Percentiles rank a stretch among this genome's conserved stretches.
Evolutionary conservation across 2,888 invertebrate genomes (phyloP).

Genomic region (Hedya salicella): DNA sequence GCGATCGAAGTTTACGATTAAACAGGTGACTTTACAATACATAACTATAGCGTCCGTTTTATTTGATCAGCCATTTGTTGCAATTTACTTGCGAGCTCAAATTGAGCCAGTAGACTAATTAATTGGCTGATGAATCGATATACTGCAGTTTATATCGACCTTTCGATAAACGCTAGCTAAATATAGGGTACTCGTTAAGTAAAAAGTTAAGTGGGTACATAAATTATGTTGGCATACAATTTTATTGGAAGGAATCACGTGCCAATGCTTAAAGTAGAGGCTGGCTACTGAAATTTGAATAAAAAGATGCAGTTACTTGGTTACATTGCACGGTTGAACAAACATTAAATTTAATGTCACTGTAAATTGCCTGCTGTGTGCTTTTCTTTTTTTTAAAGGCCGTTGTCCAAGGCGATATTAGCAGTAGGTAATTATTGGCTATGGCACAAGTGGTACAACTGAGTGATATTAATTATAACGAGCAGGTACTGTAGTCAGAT

Average conservation of each 20-base stretch:
- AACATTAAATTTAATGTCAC: neutral
- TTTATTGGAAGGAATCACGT: slow-evolving; percentile 26
- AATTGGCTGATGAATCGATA: slow-evolving; percentile 34
- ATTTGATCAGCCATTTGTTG: slow-evolving; percentile 28
- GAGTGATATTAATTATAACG: too few relatives aligned
- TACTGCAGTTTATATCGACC: slow-evolving; percentile 24
- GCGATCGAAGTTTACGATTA: slow-evolving; percentile 16
- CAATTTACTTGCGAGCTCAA: slow-evolving; percentile 10
- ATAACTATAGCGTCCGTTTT: neutral
- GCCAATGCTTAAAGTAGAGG: neutral
- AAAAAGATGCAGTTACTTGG: neutral
- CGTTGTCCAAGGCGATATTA: too few relatives aligned
- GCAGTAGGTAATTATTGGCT: too few relatives aligned
- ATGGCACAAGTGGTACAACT: too few relatives aligned
- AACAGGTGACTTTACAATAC: slow-evolving; percentile 21
- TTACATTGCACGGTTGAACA: neutral
- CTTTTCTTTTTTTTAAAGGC: too few relatives aligned
- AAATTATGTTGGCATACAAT: slow-evolving; percentile 13
- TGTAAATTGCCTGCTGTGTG: too few relatives aligned
- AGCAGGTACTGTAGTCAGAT: too few relatives aligned
- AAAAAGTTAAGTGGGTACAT: slow-evolving; percentile 9
- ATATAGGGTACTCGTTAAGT: slow-evolving; percentile 1
- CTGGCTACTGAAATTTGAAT: neutral
- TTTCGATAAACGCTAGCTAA: slow-evolving; percentile 22
- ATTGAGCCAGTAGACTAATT: slow-evolving; percentile 21